These are phyloP conservation scores for Ispidina lecontei DNA, from an alignment of 2,797 vertebrate species.

Conservation along the genomic window DNA sequence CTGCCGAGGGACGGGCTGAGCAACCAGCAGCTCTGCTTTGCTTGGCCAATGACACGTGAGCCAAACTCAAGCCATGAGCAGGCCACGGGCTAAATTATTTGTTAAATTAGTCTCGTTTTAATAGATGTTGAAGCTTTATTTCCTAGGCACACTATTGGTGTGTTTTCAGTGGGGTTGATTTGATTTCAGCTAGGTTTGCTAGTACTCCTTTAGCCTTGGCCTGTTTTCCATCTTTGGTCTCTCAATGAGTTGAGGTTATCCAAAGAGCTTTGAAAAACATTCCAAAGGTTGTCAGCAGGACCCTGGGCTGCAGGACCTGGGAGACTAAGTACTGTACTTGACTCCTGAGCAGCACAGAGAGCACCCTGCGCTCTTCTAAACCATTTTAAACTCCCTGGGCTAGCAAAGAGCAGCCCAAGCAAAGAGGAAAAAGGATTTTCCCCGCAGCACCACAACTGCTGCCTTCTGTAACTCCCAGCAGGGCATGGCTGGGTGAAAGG, in stretches of 20 bases:
- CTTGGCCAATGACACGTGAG: not conserved
- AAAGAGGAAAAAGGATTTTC: not conserved
- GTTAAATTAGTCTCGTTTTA: constrained; percentile 32
- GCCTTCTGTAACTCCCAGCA: not conserved
- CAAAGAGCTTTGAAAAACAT: not conserved
- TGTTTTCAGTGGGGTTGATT: not conserved
- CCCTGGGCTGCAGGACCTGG: not conserved
- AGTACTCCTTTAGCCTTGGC: not conserved
- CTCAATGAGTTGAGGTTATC: not conserved
- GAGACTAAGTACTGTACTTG: not conserved
- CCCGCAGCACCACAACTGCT: not conserved
- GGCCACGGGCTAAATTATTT: not conserved
- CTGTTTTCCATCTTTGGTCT: not conserved
- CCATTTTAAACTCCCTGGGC: not conserved
- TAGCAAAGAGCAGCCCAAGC: not conserved
- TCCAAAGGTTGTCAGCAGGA: not conserved
- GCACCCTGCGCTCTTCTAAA: not conserved
- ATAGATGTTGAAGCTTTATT: not conserved
- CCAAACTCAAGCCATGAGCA: not conserved
- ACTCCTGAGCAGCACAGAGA: not conserved
- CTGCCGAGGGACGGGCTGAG: not conserved
- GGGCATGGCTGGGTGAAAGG: not conserved
- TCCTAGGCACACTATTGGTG: not conserved
- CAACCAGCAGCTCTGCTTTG: not conserved
- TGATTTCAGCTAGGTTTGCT: not conserved